Evolutionary conservation across 1,140 invertebrate species (phyloP).

Genomic region (Mamestra configurata): DNA sequence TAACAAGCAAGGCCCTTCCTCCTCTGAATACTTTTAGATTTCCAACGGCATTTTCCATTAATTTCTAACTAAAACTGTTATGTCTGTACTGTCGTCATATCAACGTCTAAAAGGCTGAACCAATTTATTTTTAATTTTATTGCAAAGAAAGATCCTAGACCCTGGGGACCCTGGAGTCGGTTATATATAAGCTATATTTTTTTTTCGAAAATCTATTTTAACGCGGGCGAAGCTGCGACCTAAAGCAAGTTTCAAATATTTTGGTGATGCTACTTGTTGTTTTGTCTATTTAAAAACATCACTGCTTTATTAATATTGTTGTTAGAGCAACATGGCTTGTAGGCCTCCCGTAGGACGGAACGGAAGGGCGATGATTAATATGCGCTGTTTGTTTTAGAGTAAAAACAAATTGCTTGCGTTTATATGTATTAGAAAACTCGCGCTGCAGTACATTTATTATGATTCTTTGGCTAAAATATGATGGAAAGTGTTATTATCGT

Average conservation of each 20-base stretch:
- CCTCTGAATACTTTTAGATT: not conserved
- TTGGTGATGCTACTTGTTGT: not conserved
- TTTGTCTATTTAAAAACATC: not conserved
- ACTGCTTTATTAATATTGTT: not conserved
- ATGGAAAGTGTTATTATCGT: not conserved
- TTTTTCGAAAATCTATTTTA: too few relatives aligned
- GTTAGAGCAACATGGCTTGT: not conserved
- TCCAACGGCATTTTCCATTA: conserved; percentile 11
- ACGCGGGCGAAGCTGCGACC: too few relatives aligned
- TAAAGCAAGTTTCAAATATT: conserved; percentile 12
- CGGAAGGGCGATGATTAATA: not conserved
- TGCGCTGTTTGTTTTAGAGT: not conserved
- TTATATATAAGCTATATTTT: too few relatives aligned
- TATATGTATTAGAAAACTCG: not conserved
- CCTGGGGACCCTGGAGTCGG: too few relatives aligned
- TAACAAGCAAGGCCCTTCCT: conserved; percentile 1
- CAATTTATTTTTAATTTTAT: too few relatives aligned
- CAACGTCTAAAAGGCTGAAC: too few relatives aligned
- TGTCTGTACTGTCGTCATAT: too few relatives aligned
- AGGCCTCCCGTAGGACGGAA: not conserved
- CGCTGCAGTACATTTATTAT: not conserved
- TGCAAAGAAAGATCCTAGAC: too few relatives aligned
- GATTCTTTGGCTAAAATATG: not conserved
- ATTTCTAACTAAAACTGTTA: too few relatives aligned
- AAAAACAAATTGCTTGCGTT: not conserved